A percentile compares a stretch with the other conserved stretches of the same genome.
Conservation (phyloP, 1,140 invertebrate genomes). For the Argopecten irradians region DNA sequence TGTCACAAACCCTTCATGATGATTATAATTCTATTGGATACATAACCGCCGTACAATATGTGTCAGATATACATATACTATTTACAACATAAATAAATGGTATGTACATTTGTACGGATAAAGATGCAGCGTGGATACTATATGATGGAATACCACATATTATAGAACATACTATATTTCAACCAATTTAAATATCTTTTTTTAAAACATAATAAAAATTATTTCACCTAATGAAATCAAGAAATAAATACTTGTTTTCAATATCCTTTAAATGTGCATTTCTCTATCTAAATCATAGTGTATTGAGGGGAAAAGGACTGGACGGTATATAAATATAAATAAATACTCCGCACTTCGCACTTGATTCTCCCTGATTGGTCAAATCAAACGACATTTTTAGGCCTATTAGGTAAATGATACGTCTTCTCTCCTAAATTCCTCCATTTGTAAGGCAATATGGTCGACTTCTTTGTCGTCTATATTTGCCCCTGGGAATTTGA, state of each 20-base stretch:
- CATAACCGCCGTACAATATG: not conserved
- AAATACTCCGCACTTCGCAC: not conserved
- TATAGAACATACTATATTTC: too few relatives aligned
- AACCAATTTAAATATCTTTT: not conserved
- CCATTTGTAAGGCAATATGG: conserved; percentile 82
- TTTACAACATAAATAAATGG: not conserved
- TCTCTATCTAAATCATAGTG: not conserved
- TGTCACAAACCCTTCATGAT: not conserved
- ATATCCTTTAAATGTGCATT: not conserved
- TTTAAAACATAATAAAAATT: not conserved
- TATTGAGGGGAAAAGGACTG: not conserved
- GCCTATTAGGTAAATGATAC: not conserved
- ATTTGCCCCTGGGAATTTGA: conserved; percentile 82
- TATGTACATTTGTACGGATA: not conserved
- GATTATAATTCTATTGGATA: not conserved
- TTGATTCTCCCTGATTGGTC: not conserved
- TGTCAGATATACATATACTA: not conserved
- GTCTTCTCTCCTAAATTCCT: conserved; percentile 29
- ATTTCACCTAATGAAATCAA: not conserved
- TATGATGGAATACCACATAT: not conserved
- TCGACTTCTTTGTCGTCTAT: conserved; percentile 78
- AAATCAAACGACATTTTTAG: not conserved
- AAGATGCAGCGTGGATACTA: not conserved
- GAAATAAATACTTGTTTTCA: not conserved
- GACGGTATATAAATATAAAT: conserved; percentile 18